Conservation (phyloP, 2,797 vertebrate genomes). For the Hybognathus amarus region DNA sequence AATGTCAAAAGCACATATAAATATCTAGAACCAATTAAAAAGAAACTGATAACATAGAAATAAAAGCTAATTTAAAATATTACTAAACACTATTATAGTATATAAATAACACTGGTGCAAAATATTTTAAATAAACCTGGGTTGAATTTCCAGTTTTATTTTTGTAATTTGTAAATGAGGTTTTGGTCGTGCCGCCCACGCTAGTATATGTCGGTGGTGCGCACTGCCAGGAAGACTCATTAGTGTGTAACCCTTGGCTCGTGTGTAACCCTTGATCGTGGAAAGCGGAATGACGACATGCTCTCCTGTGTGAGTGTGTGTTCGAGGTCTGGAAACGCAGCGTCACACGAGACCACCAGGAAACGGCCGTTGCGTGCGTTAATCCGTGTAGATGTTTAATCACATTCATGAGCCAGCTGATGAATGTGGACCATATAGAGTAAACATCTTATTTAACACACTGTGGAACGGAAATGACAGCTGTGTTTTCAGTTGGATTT, state of each 20-base stretch:
- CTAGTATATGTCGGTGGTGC: neutral
- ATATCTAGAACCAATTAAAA: neutral
- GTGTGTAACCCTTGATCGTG: neutral
- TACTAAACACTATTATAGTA: neutral
- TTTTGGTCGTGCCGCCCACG: neutral
- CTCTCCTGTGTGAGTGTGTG: slow-evolving; percentile 11
- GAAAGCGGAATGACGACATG: slow-evolving; percentile 40
- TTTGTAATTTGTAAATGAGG: neutral
- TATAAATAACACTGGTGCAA: neutral
- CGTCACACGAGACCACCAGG: neutral
- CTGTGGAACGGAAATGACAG: neutral
- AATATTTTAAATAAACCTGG: neutral
- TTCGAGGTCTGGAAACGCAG: slow-evolving; percentile 4
- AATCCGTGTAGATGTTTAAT: slow-evolving; percentile 4
- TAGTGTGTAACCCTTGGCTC: slow-evolving; percentile 3
- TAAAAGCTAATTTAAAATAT: neutral
- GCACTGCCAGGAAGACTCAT: slow-evolving; percentile 22
- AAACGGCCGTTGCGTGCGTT: slow-evolving; percentile 17
- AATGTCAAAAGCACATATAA: neutral
- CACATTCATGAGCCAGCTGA: neutral
- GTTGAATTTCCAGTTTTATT: neutral
- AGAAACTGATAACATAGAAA: neutral
- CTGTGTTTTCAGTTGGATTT: neutral
- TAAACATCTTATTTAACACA: slow-evolving; percentile 46
- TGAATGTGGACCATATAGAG: neutral